Conservation (phyloP, 2,888 invertebrate genomes). For the Caenorhabditis zanzibari region DNA sequence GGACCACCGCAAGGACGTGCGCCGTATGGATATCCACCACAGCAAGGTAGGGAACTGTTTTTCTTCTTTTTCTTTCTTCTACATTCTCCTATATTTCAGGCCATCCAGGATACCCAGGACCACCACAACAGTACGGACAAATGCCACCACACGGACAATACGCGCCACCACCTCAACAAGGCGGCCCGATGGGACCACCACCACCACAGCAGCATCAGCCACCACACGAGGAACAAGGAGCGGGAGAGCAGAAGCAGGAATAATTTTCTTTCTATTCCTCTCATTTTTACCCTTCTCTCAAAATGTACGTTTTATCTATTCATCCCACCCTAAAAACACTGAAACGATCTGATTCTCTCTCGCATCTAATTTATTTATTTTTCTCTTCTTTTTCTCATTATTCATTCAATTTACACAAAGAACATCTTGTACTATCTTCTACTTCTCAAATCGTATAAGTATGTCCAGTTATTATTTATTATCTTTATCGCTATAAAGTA, state of each 20-base stretch:
- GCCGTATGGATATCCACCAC: conserved; percentile 57
- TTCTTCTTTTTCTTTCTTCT: neutral
- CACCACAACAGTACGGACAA: conserved; percentile 60
- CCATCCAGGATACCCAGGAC: conserved; percentile 56
- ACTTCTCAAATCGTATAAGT: neutral
- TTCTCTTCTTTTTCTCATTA: neutral
- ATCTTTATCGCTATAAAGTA: too few relatives aligned
- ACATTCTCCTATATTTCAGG: conserved; percentile 28
- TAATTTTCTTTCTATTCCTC: conserved; percentile 13
- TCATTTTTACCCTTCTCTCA: neutral
- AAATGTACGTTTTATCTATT: conserved; percentile 35
- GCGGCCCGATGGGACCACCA: conserved; percentile 62
- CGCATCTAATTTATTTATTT: too few relatives aligned
- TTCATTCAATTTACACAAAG: too few relatives aligned
- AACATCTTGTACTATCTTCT: conserved; percentile 5
- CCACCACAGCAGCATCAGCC: neutral
- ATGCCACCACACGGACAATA: conserved; percentile 58
- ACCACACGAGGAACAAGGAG: conserved; percentile 67
- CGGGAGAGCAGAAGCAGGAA: conserved; percentile 49
- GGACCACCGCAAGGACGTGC: conserved; percentile 51
- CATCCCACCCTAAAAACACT: conserved; percentile 1
- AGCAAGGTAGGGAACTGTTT: conserved; percentile 37
- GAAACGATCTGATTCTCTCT: conserved; percentile 28
- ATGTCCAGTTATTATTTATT: neutral
- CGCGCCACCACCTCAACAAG: conserved; percentile 46